Evolutionary conservation across 2,888 invertebrate species (phyloP).

Genomic region (Agrotis segetum): DNA sequence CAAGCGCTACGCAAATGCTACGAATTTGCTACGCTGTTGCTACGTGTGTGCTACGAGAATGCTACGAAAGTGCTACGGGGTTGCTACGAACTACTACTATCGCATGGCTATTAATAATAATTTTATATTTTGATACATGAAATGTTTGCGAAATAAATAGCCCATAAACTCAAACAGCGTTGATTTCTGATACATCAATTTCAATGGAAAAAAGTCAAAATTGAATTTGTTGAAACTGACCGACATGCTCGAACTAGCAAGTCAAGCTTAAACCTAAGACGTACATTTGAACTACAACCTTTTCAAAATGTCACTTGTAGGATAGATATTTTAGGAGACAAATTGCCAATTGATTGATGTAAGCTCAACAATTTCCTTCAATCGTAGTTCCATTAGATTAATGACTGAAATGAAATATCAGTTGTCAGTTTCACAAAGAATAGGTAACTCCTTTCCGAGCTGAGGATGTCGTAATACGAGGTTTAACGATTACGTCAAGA

Average conservation of each 20-base stretch:
- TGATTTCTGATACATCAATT: background rate
- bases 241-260: background rate
- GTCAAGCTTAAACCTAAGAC: background rate
- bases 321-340: background rate
- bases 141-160: background rate
- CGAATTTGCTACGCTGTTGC: background rate
- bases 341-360: conserved; percentile 31
- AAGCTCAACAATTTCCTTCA: conserved; percentile 13
- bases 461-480: conserved; percentile 3
- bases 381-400: conserved; percentile 20
- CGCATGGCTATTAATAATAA: background rate
- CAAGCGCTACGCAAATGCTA: background rate
- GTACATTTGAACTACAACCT: conserved; percentile 14
- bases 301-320: conserved; percentile 13
- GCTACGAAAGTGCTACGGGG: background rate
- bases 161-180: background rate
- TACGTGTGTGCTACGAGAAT: conserved; percentile 9
- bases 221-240: background rate
- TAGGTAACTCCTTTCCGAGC: conserved; percentile 21
- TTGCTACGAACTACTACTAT: background rate
- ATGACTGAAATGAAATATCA: conserved; percentile 31
- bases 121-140: background rate
- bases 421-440: conserved; percentile 22
- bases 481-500: conserved; percentile 34
- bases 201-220: too few species aligned